phyloP scores from a whole-genome alignment of 2,113 vertebrate genomes.

The Podocnemis expansa region DNA sequence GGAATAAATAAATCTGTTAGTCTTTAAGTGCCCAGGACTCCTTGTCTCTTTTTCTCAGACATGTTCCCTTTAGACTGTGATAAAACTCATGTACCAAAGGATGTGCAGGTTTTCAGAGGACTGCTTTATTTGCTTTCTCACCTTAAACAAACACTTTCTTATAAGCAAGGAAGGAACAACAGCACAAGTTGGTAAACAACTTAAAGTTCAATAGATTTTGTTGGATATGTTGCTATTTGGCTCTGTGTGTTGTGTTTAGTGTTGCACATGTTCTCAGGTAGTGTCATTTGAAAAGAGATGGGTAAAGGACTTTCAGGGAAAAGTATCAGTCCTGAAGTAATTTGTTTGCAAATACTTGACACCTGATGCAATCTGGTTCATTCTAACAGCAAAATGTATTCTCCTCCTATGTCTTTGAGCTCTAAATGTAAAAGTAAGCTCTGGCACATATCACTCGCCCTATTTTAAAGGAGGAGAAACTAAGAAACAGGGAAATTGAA shows the following conservation, averaged over 20 bases:
- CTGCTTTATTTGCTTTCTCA: not conserved
- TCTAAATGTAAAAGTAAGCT: not conserved
- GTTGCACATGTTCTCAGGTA: not conserved
- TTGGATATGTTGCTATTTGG: not conserved
- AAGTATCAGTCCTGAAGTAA: not conserved
- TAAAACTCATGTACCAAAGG: not conserved
- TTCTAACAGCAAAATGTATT: not conserved
- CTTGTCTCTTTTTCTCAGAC: too few relatives aligned
- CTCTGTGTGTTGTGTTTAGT: not conserved
- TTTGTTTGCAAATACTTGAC: not conserved
- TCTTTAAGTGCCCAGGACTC: too few relatives aligned
- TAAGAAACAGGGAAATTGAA: too few relatives aligned
- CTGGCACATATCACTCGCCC: too few relatives aligned
- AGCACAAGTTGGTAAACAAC: not conserved
- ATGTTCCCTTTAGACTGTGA: not conserved
- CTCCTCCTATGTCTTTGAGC: not conserved
- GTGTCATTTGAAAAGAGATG: not conserved
- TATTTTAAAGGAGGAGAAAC: too few relatives aligned
- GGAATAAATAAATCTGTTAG: too few relatives aligned
- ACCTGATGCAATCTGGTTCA: not conserved
- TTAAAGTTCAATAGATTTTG: not conserved
- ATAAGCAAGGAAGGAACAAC: not conserved
- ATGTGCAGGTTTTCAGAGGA: too few relatives aligned
- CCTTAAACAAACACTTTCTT: not conserved
- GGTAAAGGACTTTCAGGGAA: not conserved